Evolutionary conservation across 2,113 vertebrate species (phyloP).

Genomic region (Indri indri): DNA sequence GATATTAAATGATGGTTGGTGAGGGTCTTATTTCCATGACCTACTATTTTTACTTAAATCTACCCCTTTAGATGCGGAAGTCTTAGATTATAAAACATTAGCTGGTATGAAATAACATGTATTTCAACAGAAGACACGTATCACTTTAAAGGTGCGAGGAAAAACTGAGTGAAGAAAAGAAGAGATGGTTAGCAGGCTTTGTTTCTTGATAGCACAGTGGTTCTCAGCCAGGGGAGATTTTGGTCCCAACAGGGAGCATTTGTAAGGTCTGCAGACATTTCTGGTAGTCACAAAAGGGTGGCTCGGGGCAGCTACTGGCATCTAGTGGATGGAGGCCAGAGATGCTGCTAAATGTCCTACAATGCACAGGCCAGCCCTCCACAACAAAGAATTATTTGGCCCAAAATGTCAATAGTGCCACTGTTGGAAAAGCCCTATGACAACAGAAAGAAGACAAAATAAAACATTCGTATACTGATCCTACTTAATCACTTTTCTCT

Average conservation of each 20-base stretch:
- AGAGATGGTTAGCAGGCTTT: neutral
- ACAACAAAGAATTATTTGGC: neutral
- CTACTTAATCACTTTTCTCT: neutral
- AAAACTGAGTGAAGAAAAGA: neutral
- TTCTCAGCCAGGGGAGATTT: neutral
- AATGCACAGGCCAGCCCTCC: neutral
- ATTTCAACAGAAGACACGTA: neutral
- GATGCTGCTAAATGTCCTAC: neutral
- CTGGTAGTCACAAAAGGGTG: neutral
- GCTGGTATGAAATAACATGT: neutral
- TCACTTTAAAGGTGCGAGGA: neutral
- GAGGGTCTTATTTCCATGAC: slow-evolving; percentile 4
- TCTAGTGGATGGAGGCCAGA: neutral
- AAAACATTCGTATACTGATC: neutral
- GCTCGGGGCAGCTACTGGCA: neutral
- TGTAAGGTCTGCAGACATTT: neutral
- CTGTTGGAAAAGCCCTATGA: neutral
- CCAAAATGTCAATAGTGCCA: neutral
- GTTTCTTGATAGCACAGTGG: neutral
- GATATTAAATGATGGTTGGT: neutral
- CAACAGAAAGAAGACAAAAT: neutral
- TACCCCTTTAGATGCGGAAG: neutral
- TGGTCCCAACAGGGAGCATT: neutral
- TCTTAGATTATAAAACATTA: neutral
- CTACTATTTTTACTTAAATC: slow-evolving; percentile 21